These are phyloP conservation scores for Sclerurus mexicanus DNA, from an alignment of 2,113 vertebrate genomes.

Conservation along the genomic window DNA sequence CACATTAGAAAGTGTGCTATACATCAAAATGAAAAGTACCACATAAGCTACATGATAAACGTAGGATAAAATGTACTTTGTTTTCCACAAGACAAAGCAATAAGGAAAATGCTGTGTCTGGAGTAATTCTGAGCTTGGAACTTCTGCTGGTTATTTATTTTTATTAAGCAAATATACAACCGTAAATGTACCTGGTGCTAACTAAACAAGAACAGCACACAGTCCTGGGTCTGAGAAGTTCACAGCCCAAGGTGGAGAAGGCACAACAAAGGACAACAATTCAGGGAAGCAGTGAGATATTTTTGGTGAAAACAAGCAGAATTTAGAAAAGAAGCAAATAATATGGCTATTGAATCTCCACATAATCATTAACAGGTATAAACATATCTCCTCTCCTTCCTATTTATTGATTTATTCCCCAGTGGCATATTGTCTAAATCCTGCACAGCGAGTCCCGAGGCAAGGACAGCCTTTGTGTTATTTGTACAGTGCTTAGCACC, in stretches of 20 bases:
- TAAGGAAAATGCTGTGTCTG: conserved; percentile 65
- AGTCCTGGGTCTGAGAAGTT: not conserved
- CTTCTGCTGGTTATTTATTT: conserved; percentile 57
- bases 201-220: conserved; percentile 21
- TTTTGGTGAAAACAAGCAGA: not conserved
- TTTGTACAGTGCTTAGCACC: conserved; percentile 43
- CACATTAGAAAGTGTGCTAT: conserved; percentile 55
- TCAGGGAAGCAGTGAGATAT: not conserved
- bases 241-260: not conserved
- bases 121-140: conserved; percentile 50
- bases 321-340: conserved; percentile 22
- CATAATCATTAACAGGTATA: conserved; percentile 43
- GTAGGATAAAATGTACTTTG: conserved; percentile 60
- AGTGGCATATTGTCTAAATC: conserved; percentile 42
- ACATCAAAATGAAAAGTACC: conserved; percentile 68
- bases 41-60: conserved; percentile 66
- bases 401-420: conserved; percentile 41
- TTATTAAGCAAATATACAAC: conserved; percentile 65
- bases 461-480: conserved; percentile 61
- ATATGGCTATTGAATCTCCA: not conserved
- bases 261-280: not conserved
- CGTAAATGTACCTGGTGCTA: conserved; percentile 45
- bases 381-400: conserved; percentile 24
- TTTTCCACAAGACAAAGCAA: conserved; percentile 63
- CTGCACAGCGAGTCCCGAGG: not conserved